Base-by-base conservation (phyloP, 2,113 vertebrate species). In the Muscicapa adusta region DNA sequence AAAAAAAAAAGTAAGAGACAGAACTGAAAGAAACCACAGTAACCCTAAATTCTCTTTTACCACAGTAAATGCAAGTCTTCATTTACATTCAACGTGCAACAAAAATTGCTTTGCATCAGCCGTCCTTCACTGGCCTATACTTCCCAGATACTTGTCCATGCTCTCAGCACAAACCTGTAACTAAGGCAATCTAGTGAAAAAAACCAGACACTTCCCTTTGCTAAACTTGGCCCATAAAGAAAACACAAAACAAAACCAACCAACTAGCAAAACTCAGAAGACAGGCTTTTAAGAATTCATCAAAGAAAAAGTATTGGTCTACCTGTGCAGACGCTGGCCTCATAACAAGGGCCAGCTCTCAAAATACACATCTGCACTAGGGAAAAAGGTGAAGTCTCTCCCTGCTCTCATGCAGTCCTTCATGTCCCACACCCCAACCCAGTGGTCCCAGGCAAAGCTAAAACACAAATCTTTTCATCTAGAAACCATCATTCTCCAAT, bases 21-120 rank as follows among this genome's bases (percentile, higher is more conserved):
- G 70, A 91, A 91, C 26, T 54, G 79, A 88, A 93, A 83, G 54
- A 76, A 91, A 62, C 50, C 50, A 71, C 58, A 91, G 47, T 91
- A 85, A 66, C 58, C 16, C 26, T 73, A 68, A 54, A 53, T 88
- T 88, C 12, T 76, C 23, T 93, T 75, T 79, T 72, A 65, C 43
- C 38, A 65, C n/a, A 33, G 10, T 31, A 38, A 82, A 79, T 54
- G 20, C 66, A 91, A 90, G n/a, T 50, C 62, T 82, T 75, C 81
- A 72, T 93, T 81, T 89, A 72, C 36, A 72, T 85, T 72, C 45
- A 88, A 22, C 66, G 36, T 76, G 42, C n/a, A 72, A 38, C 20
- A 76, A 79, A 96, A 89, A 76, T 57, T 72, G 70, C 33, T 79
- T 82, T 73, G 45, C 87, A 89, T 87, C 29, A 84, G 43, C 33